phyloP scores from a whole-genome alignment of 1,140 invertebrate species.

The Chelonus insularis region DNA sequence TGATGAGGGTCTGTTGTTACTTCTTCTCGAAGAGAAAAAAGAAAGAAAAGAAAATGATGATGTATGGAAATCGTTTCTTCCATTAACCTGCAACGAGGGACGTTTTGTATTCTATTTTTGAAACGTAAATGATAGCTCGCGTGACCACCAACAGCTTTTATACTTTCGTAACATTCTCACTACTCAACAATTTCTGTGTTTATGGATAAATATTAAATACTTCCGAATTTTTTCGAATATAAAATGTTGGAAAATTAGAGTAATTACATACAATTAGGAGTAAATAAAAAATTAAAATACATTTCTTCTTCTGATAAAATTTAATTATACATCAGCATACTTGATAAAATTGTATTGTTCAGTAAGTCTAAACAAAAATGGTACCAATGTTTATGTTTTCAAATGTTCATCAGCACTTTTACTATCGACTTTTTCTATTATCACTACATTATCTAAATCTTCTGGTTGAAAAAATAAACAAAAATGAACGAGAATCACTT shows the following conservation, averaged over 20 bases:
- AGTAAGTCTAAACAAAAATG: too few species aligned
- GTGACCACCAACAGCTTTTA: neutral
- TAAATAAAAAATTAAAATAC: too few species aligned
- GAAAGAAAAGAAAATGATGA: slow-evolving; percentile 1
- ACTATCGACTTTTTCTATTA: slow-evolving; percentile 18
- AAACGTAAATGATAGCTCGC: slow-evolving; percentile 22
- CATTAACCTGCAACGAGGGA: slow-evolving; percentile 1
- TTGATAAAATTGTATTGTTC: too few species aligned
- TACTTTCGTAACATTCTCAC: too few species aligned
- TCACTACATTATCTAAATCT: slow-evolving; percentile 9
- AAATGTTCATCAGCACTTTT: slow-evolving; percentile 11
- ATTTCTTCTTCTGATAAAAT: too few species aligned
- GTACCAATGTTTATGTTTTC: too few species aligned
- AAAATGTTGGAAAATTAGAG: too few species aligned
- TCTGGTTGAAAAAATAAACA: neutral
- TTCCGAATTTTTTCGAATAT: too few species aligned
- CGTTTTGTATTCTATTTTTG: neutral
- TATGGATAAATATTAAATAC: neutral
- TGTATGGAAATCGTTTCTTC: slow-evolving; percentile 19
- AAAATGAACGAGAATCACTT: neutral
- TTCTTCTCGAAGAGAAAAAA: neutral
- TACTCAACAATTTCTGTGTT: neutral
- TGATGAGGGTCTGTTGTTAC: neutral
- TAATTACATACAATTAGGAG: too few species aligned
- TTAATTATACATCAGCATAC: too few species aligned